phyloP scores from a whole-genome alignment of 2,113 vertebrate genomes.

The Clarias macrocephalus region DNA sequence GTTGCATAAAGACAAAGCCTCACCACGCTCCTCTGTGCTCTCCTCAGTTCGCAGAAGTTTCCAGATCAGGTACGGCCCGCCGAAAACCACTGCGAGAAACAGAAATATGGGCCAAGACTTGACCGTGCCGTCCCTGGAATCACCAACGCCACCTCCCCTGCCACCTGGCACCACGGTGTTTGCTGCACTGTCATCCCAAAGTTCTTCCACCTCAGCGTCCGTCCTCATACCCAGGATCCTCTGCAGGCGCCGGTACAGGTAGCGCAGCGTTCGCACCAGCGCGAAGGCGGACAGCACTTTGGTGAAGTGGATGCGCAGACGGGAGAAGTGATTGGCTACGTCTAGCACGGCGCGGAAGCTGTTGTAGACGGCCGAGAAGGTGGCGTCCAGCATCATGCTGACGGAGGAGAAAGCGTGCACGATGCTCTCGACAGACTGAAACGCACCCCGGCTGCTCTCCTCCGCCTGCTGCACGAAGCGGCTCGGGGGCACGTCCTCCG shows the following conservation, averaged over 20 bases:
- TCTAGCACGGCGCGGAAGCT: slow-evolving; percentile 96
- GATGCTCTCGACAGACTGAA: slow-evolving; percentile 97
- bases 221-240: slow-evolving; percentile 81
- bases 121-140: slow-evolving; percentile 72
- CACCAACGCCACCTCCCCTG: slow-evolving; percentile 66
- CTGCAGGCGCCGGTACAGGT: slow-evolving; percentile 84
- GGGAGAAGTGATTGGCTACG: slow-evolving; percentile 94
- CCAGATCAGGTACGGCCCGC: slow-evolving; percentile 98
- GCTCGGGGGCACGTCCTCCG: slow-evolving; percentile 84
- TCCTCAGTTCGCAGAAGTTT: slow-evolving; percentile 85
- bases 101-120: slow-evolving; percentile 98
- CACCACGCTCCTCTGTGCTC: slow-evolving; percentile 78
- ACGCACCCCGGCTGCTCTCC: slow-evolving; percentile 94
- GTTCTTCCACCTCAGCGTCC: slow-evolving; percentile 83
- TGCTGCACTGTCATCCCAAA: slow-evolving; percentile 89
- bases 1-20: slow-evolving; percentile 35
- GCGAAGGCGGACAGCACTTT: slow-evolving; percentile 95
- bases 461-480: slow-evolving; percentile 96
- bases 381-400: slow-evolving; percentile 99
- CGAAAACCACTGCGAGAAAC: slow-evolving; percentile 93
- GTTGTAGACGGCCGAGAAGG: slow-evolving; percentile 96
- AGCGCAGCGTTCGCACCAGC: slow-evolving; percentile 88
- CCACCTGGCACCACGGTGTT: slow-evolving; percentile 66
- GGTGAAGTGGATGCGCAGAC: slow-evolving; percentile 90
- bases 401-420: slow-evolving; percentile 94